These are phyloP conservation scores for Halcyon malimbica DNA, from an alignment of 2,113 vertebrate species.

Conservation along the genomic window DNA sequence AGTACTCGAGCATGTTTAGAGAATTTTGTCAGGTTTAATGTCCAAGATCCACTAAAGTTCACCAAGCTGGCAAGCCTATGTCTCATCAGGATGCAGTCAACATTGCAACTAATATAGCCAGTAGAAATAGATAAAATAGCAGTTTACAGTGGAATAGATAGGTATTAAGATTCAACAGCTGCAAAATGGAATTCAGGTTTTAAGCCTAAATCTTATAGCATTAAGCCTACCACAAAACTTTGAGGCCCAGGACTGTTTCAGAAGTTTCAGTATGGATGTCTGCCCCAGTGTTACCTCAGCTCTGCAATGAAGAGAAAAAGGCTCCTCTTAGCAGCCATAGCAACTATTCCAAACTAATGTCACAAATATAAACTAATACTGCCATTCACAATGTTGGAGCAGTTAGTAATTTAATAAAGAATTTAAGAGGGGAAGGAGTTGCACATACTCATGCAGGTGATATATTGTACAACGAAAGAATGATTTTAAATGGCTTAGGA, in stretches of 20 bases:
- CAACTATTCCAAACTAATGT: background rate
- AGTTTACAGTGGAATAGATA: background rate
- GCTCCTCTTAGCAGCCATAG: background rate
- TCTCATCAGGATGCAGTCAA: background rate
- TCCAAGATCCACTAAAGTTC: background rate
- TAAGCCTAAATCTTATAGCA: background rate
- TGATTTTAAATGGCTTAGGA: background rate
- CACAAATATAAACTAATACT: background rate
- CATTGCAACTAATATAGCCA: background rate
- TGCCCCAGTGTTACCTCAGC: background rate
- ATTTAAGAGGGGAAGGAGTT: background rate
- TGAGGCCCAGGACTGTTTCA: background rate
- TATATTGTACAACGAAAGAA: background rate
- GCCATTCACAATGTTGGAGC: background rate
- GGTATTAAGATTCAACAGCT: background rate
- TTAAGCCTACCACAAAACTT: background rate
- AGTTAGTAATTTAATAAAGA: background rate
- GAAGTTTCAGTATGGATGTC: background rate
- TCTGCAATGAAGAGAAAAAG: background rate
- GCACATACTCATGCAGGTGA: background rate
- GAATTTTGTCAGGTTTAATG: background rate
- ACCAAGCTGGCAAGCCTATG: background rate
- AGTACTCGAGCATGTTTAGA: background rate
- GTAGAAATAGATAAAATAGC: background rate
- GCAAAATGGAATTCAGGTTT: background rate